These are phyloP conservation scores for Saturnia japonica DNA, from an alignment of 2,888 invertebrate genomes.

Conservation along the genomic window DNA sequence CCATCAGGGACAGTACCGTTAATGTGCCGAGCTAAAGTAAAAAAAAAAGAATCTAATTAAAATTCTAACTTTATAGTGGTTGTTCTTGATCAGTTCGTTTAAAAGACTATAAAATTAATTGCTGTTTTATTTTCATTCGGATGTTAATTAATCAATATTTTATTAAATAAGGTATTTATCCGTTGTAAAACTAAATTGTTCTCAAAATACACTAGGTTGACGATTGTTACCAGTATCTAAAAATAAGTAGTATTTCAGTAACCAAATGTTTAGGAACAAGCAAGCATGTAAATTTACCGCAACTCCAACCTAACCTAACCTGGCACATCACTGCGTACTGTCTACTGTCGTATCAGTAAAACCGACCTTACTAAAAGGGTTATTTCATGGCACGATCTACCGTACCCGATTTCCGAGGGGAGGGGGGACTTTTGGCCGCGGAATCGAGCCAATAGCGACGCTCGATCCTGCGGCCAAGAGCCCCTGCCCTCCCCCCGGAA, in stretches of 20 bases:
- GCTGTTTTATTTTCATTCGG: neutral
- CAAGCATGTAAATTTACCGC: neutral
- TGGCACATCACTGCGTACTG: neutral
- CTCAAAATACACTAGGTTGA: neutral
- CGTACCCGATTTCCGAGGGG: too few relatives aligned
- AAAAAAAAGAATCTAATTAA: too few relatives aligned
- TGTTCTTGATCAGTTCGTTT: neutral
- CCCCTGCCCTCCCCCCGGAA: too few relatives aligned
- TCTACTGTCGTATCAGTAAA: too few relatives aligned
- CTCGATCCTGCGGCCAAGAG: too few relatives aligned
- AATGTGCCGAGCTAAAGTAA: too few relatives aligned
- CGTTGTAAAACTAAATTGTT: neutral
- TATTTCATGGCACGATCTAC: too few relatives aligned
- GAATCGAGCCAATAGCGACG: too few relatives aligned
- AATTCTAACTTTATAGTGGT: too few relatives aligned
- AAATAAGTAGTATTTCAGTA: neutral
- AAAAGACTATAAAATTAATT: neutral
- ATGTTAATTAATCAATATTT: neutral
- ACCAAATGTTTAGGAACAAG: neutral
- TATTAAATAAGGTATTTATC: neutral
- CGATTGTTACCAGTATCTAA: neutral
- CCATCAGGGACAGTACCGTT: too few relatives aligned
- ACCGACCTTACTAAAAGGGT: neutral
- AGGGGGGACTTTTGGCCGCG: too few relatives aligned
- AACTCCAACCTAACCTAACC: neutral